Evolutionary conservation across 1,140 invertebrate species (phyloP), one percentile per base, ranked within the genome.

Genomic region (Caenorhabditis latens): DNA sequence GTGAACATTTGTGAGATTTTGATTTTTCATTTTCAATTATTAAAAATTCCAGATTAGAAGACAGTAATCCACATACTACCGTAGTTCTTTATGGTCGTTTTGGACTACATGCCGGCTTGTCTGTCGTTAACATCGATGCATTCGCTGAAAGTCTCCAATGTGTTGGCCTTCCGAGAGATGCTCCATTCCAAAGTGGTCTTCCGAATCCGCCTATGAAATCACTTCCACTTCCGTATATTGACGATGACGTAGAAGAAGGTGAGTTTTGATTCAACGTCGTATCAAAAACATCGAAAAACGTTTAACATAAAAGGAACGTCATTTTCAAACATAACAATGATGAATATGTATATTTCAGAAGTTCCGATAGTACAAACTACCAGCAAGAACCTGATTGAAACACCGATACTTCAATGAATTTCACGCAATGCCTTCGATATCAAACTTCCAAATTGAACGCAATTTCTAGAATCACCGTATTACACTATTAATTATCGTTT

Each of bases 221-320:
- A 40, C 21, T 71, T 9, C 43, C 55, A 75, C 53, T 86, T 57
- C 86, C 86, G 3, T 86, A 83, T 58, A 86, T 86, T 5, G 86
- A 86, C n/a, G 86, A 86, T 9, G 86, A 86, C 19, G 32, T 32
- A 32, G 48, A 85, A 75, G 21, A 79, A 3, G 71, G 71, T 79
- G 7, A 24, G 46, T 79, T 24, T 63, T 63, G n/a, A 58, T 1
- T n/a, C 19, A 53, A 53, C 50, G 2, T 0, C 1, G 0, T 61
- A 61, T 61, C 14, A 24, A 8, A 32, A 32, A 32, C 32, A 1
- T 32, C 2, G 32, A 1, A 2, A 32, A 32, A 32, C 32, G 2
- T 2, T 55, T 55, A 1, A 8, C 1, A 61, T 0, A 61, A 61
- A n/a, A 6, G 21, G 13, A 61, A 24, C 57, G 7, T 61, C 14